These are phyloP conservation scores for Brachyopa scutellaris DNA, from an alignment of 2,888 invertebrate genomes.

Conservation along the genomic window DNA sequence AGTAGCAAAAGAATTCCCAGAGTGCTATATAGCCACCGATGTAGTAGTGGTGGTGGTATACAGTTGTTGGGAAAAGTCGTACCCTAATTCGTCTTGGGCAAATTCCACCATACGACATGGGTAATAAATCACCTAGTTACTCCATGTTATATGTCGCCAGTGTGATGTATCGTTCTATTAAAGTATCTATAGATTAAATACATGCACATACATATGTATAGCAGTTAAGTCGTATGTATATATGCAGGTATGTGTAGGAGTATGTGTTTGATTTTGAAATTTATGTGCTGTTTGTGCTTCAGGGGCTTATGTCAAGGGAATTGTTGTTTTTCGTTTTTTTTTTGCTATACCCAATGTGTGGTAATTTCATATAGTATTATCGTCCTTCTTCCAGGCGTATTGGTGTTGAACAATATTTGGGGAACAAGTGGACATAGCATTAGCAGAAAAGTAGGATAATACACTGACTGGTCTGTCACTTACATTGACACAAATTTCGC, in stretches of 20 bases:
- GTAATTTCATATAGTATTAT: background rate
- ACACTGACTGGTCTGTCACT: background rate
- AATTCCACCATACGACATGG: slow-evolving; percentile 78
- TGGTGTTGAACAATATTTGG: background rate
- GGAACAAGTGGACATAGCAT: background rate
- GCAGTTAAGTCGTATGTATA: slow-evolving; percentile 6
- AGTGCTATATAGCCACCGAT: slow-evolving; percentile 33
- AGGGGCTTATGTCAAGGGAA: slow-evolving; percentile 63
- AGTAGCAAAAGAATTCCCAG: slow-evolving; percentile 59
- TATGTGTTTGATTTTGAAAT: slow-evolving; percentile 58
- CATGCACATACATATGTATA: slow-evolving; percentile 2
- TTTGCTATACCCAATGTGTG: slow-evolving; percentile 16
- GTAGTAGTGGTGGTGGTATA: slow-evolving; percentile 1
- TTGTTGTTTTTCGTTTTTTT: slow-evolving; percentile 38
- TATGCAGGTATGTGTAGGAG: background rate
- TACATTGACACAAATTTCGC: background rate
- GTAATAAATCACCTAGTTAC: slow-evolving; percentile 81
- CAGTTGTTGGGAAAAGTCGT: slow-evolving; percentile 65
- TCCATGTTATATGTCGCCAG: slow-evolving; percentile 79
- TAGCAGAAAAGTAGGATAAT: background rate
- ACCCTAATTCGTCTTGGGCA: slow-evolving; percentile 75
- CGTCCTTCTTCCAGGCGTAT: background rate
- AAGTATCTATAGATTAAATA: slow-evolving; percentile 73
- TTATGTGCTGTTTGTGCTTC: slow-evolving; percentile 65
- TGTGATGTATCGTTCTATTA: slow-evolving; percentile 80